Evolutionary conservation across 2,797 vertebrate species (phyloP).

Genomic region (Bufotes viridis): DNA sequence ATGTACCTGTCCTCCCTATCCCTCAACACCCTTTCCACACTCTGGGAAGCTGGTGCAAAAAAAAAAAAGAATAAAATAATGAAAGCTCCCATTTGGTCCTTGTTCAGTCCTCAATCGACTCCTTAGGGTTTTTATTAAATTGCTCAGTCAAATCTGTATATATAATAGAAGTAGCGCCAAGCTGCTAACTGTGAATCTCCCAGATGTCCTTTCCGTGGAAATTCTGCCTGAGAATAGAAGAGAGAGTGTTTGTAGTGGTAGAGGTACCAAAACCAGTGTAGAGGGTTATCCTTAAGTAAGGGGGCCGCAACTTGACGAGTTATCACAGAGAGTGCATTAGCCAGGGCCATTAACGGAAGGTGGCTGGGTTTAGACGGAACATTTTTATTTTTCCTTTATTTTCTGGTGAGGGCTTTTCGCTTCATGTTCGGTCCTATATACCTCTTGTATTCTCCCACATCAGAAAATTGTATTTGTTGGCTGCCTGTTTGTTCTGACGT

Average conservation of each 20-base stretch:
- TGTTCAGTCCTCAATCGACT: constrained; percentile 47
- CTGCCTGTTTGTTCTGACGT: constrained; percentile 42
- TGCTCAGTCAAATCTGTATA: constrained; percentile 46
- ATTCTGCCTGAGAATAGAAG: constrained; percentile 40
- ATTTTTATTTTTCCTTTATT: constrained; percentile 10
- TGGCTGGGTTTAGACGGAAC: constrained; percentile 34
- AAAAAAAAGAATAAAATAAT: background rate
- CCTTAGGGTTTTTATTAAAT: constrained; percentile 60
- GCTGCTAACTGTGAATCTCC: constrained; percentile 58
- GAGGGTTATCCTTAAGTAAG: constrained; percentile 51
- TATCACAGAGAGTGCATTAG: constrained; percentile 39
- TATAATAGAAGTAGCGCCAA: constrained; percentile 42
- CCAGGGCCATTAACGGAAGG: constrained; percentile 29
- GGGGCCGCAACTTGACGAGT: constrained; percentile 45
- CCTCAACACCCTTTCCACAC: constrained; percentile 34
- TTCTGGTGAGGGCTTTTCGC: constrained; percentile 30
- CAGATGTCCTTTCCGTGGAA: constrained; percentile 1
- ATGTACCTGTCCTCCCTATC: constrained; percentile 49
- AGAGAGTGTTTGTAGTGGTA: constrained; percentile 14
- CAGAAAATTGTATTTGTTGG: constrained; percentile 43
- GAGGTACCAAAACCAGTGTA: constrained; percentile 37
- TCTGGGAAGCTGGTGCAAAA: constrained; percentile 40
- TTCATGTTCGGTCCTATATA: constrained; percentile 34
- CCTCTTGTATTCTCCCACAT: constrained; percentile 41
- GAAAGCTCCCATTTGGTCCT: constrained; percentile 41